Evolutionary conservation across 2,888 invertebrate species (phyloP), one percentile per base, ranked within the genome.

Genomic region (Euphydryas editha): DNA sequence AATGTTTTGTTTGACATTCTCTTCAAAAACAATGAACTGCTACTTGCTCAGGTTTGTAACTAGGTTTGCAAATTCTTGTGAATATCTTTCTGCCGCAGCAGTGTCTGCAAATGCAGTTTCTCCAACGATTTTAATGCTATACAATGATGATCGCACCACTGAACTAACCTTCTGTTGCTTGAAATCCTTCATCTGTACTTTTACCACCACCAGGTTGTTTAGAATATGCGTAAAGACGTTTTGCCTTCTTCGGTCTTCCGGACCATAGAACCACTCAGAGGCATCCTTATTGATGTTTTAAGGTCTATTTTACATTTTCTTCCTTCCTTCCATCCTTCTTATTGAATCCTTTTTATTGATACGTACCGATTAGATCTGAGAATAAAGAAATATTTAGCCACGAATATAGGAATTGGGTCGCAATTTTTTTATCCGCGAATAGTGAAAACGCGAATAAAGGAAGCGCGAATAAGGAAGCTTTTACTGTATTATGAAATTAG

Each of bases 11-110:
- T n/a, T 56, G 73, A 69, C 69, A 75, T 73, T 71, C 68, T 72
- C 66, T 75, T 73, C 72, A 73, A 76, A 72, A 73, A 73, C 59
- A n/a, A n/a, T n/a, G n/a, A n/a, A n/a, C n/a, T n/a, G n/a, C n/a
- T 71, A 73, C 73, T 75, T 76, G 71, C 62, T 72, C 70, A 71
- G 72, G 71, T 68, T 49, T 72, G 44, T 69, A 75, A 36, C 6
- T 5, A 59, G 71, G 59, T 73, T 72, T 47, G 71, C 68, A 72
- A 73, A 75, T 68, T 73, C 69, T 72, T 73, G 69, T 70, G 73
- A 68, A 72, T 72, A 74, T 68, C 59, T 15, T 69, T 62, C 71
- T 65, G 74, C 73, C 72, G 73, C 72, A 65, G 69, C 71, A 71
- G 69, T 71, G 57, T 73, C 75, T 70, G 73, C 71, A 68, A 68